Evolutionary conservation across 1,140 invertebrate genomes (phyloP).

Genomic region (Palaemon carinicauda): DNA sequence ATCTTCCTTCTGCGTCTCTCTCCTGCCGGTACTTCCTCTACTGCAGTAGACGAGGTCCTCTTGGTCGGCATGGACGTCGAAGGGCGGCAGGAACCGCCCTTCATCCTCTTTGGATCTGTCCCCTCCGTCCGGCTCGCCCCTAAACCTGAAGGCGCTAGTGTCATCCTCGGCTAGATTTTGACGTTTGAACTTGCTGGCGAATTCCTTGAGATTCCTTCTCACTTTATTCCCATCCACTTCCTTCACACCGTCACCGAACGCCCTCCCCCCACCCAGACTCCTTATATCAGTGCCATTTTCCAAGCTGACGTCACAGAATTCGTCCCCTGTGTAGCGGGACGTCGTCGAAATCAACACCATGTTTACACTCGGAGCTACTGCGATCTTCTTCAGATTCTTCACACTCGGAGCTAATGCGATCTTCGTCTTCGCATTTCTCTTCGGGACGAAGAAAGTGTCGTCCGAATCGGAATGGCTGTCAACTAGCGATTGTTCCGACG

Average conservation of each 20-base stretch:
- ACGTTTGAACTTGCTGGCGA: constrained; percentile 14
- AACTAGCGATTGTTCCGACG: background rate
- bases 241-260: background rate
- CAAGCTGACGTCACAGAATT: constrained; percentile 39
- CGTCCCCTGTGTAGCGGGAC: constrained; percentile 12
- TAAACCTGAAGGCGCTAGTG: background rate
- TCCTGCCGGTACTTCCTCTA: too few species aligned
- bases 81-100: constrained; percentile 1
- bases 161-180: background rate
- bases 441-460: constrained; percentile 38
- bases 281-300: constrained; percentile 24
- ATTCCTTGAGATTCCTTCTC: constrained; percentile 7
- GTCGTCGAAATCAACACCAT: constrained; percentile 18
- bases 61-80: background rate
- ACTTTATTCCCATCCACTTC: background rate
- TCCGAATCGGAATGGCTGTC: constrained; percentile 26
- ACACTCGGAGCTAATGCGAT: background rate
- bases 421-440: background rate
- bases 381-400: background rate
- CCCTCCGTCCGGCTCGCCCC: background rate
- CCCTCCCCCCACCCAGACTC: background rate
- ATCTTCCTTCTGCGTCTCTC: background rate
- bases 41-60: background rate
- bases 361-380: background rate
- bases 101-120: background rate